Percentiles rank a stretch among this genome's conserved stretches.
Conservation (phyloP, 2,888 invertebrate genomes). For the Subacronicta megacephala region DNA sequence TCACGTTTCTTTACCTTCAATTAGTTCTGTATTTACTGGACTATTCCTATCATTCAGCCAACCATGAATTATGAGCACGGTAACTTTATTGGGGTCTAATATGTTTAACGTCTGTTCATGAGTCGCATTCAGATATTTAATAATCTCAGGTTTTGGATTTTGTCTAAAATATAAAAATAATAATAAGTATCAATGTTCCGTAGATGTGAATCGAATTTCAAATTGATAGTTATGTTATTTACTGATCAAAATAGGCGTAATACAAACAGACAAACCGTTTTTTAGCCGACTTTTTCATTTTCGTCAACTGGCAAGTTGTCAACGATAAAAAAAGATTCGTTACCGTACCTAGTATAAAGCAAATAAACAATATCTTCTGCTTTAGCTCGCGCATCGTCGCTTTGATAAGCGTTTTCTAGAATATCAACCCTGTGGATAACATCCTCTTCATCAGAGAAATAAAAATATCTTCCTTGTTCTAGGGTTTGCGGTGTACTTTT, state of each 20-base stretch:
- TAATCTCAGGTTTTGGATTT: not conserved
- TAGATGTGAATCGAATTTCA: too few species aligned
- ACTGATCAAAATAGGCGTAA: too few species aligned
- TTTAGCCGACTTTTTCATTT: too few species aligned
- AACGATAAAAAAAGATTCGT: too few species aligned
- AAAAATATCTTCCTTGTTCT: not conserved
- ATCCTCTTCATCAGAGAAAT: not conserved
- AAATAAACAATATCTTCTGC: not conserved
- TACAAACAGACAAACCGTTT: too few species aligned
- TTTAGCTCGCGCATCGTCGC: not conserved
- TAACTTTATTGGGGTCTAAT: not conserved
- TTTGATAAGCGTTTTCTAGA: fast-evolving
- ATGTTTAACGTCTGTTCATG: not conserved
- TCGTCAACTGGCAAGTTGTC: too few species aligned
- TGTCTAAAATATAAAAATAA: not conserved
- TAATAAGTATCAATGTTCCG: too few species aligned
- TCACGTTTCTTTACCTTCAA: too few species aligned
- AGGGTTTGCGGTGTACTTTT: not conserved
- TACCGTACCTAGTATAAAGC: not conserved
- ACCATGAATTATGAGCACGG: not conserved
- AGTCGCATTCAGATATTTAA: not conserved
- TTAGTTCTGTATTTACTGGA: not conserved
- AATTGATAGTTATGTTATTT: too few species aligned
- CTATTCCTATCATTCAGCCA: not conserved
- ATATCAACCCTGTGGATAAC: not conserved